These are phyloP conservation scores for Bufo bufo DNA, from an alignment of 2,113 vertebrate genomes.

Conservation along the genomic window DNA sequence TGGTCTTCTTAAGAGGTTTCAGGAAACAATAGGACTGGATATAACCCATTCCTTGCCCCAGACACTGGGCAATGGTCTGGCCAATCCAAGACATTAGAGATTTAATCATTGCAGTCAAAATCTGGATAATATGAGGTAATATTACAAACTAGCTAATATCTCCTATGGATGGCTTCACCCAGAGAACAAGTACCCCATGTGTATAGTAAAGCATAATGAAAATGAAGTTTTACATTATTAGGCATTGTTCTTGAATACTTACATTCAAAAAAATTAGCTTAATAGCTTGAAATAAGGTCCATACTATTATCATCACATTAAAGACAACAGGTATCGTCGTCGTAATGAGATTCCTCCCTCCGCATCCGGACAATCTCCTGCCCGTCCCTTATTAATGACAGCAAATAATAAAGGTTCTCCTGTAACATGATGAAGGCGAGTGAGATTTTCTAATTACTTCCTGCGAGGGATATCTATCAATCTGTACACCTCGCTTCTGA, in stretches of 20 bases:
- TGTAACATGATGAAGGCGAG: neutral
- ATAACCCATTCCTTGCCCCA: too few relatives aligned
- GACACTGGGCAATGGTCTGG: too few relatives aligned
- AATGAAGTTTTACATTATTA: neutral
- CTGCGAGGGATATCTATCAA: neutral
- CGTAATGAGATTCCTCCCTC: neutral
- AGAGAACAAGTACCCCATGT: neutral
- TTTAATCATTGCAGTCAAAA: too few relatives aligned
- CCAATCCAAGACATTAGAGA: too few relatives aligned
- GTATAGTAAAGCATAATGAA: neutral
- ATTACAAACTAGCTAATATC: too few relatives aligned
- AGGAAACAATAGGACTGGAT: too few relatives aligned
- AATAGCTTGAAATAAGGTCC: neutral
- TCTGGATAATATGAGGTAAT: neutral
- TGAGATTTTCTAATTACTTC: conserved; percentile 5
- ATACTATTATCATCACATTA: neutral
- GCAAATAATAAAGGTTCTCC: neutral
- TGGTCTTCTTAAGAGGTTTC: too few relatives aligned
- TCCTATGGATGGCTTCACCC: neutral
- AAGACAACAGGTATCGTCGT: neutral
- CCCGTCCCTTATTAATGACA: conserved; percentile 2
- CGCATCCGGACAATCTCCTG: neutral
- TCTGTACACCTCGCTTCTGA: neutral
- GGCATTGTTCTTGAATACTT: neutral
- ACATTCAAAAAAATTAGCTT: neutral